Percentiles rank a stretch among this genome's conserved stretches.
These are phyloP conservation scores for Beroe forskalii DNA, from an alignment of 37 sponge, comb jelly and placozoan species.

Conservation along the genomic window DNA sequence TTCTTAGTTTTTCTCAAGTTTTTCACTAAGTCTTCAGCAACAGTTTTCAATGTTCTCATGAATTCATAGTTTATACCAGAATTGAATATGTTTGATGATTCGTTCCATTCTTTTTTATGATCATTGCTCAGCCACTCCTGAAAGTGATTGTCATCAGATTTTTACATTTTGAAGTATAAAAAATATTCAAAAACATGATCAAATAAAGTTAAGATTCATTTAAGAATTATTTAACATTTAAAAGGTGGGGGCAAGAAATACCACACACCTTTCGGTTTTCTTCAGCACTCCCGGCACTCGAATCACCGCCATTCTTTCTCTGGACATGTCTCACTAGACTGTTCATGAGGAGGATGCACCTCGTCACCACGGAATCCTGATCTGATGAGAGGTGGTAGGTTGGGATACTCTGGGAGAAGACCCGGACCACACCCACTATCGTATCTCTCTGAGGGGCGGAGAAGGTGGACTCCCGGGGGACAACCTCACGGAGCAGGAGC, in stretches of 20 bases:
- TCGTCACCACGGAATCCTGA: not conserved
- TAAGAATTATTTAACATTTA: too few relatives aligned
- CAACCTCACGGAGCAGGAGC: not conserved
- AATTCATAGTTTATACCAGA: not conserved
- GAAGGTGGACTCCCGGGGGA: not conserved
- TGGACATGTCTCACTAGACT: not conserved
- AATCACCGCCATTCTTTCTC: not conserved
- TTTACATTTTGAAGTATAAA: too few relatives aligned
- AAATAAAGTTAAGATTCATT: too few relatives aligned
- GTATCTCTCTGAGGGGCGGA: not conserved
- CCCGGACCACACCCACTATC: not conserved
- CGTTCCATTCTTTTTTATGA: not conserved
- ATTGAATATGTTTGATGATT: not conserved
- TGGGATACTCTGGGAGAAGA: not conserved
- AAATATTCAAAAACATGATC: too few relatives aligned
- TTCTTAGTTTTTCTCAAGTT: too few relatives aligned
- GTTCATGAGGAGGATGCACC: not conserved
- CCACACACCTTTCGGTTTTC: too few relatives aligned
- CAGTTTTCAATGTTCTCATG: not conserved
- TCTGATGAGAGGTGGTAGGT: not conserved
- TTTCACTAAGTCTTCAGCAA: not conserved
- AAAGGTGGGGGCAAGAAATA: too few relatives aligned
- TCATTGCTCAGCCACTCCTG: not conserved
- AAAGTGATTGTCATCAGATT: not conserved
- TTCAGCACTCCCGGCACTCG: too few relatives aligned